phyloP scores from a whole-genome alignment of 1,140 invertebrate species.

The Aricia agestis region DNA sequence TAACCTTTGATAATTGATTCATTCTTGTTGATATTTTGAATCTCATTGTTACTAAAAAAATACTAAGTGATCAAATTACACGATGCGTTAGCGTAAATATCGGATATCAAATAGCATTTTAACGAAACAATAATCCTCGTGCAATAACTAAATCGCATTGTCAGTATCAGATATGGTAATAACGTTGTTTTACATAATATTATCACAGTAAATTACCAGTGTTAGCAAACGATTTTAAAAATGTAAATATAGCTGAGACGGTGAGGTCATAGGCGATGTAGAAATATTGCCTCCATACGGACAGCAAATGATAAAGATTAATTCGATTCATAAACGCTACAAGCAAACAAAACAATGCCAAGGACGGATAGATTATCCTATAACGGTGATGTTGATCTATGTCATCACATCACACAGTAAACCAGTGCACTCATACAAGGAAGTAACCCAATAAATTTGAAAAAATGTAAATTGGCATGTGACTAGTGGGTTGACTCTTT shows the following conservation, averaged over 20 bases:
- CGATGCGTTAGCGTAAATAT: background rate
- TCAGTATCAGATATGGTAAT: background rate
- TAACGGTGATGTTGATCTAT: background rate
- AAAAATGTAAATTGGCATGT: background rate
- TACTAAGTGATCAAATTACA: background rate
- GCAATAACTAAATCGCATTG: slow-evolving; percentile 3
- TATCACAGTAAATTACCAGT: slow-evolving; percentile 4
- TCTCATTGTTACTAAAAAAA: too few species aligned
- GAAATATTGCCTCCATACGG: background rate
- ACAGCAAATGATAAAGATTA: background rate
- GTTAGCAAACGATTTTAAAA: slow-evolving; percentile 20
- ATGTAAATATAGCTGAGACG: slow-evolving; percentile 40
- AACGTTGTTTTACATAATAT: background rate
- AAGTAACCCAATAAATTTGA: background rate
- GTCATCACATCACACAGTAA: background rate
- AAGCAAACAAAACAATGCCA: slow-evolving; percentile 1
- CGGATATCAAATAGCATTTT: background rate
- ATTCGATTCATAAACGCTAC: background rate
- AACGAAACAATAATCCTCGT: background rate
- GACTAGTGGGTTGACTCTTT: background rate
- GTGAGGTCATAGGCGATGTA: slow-evolving; percentile 53
- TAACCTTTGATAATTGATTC: too few species aligned
- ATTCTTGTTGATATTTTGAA: too few species aligned
- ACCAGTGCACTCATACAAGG: background rate
- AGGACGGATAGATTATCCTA: background rate